These are phyloP conservation scores for Asobara japonica DNA, from an alignment of 1,140 invertebrate species.

Conservation along the genomic window DNA sequence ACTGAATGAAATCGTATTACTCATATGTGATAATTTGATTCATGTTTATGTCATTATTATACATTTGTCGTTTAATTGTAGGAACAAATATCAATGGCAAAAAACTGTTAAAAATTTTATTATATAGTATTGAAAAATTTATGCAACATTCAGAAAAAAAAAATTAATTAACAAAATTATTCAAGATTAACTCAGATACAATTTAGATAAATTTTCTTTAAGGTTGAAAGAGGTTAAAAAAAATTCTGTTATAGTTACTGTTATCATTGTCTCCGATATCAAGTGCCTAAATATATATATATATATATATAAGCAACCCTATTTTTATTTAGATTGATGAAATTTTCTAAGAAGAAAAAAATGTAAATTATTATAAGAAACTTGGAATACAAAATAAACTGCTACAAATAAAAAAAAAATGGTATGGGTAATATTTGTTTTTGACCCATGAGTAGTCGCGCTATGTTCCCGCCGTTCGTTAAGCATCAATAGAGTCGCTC, in stretches of 20 bases:
- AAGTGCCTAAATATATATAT: background rate
- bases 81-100: background rate
- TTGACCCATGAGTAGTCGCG: too few species aligned
- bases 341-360: background rate
- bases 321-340: background rate
- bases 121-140: conserved; percentile 12
- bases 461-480: too few species aligned
- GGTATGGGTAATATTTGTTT: too few species aligned
- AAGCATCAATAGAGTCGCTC: too few species aligned
- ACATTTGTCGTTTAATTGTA: background rate
- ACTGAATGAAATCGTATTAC: background rate
- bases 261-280: background rate
- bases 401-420: too few species aligned
- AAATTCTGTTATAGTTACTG: background rate
- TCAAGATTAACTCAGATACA: background rate
- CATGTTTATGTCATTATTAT: background rate
- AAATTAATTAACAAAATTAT: background rate
- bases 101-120: conserved; percentile 5
- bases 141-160: background rate
- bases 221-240: background rate
- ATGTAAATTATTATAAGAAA: conserved; percentile 17
- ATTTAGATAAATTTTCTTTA: background rate
- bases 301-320: background rate
- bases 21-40: conserved; percentile 9
- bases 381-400: conserved; percentile 1